phyloP scores from a whole-genome alignment of 2,888 invertebrate genomes.

The Zygothrica quintamaculata region DNA sequence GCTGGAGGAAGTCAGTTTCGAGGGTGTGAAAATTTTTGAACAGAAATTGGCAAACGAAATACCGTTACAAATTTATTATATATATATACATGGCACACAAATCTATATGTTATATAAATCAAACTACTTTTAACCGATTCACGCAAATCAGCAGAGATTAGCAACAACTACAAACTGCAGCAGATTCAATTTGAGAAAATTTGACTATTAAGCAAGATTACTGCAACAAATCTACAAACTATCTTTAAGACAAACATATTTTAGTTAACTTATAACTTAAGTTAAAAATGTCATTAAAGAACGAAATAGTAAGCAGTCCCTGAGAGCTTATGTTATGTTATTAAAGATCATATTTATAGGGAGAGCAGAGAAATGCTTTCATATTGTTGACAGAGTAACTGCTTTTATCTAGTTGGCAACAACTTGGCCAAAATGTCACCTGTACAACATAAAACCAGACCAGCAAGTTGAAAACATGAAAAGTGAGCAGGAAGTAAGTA shows the following conservation, averaged over 20 bases:
- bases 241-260: too few species aligned
- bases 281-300: too few species aligned
- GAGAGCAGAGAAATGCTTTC: not conserved
- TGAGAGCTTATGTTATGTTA: too few species aligned
- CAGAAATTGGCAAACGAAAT: slow-evolving; percentile 45
- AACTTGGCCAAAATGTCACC: slow-evolving; percentile 62
- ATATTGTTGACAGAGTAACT: not conserved
- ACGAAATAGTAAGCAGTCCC: too few species aligned
- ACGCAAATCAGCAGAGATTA: too few species aligned
- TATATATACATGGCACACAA: slow-evolving; percentile 24
- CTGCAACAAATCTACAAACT: too few species aligned
- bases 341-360: slow-evolving; percentile 1
- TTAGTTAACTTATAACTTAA: too few species aligned
- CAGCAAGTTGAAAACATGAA: not conserved
- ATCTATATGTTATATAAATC: too few species aligned
- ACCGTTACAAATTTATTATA: slow-evolving; percentile 31
- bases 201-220: too few species aligned
- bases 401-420: slow-evolving; percentile 5
- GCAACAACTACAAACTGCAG: too few species aligned
- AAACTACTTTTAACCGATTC: slow-evolving; percentile 5
- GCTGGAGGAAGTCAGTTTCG: not conserved
- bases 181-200: too few species aligned
- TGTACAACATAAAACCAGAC: slow-evolving; percentile 31
- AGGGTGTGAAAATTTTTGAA: slow-evolving; percentile 32
- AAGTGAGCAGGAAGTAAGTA: slow-evolving; percentile 14